Conservation (phyloP, 2,888 invertebrate genomes). For the Drosophila subquinaria region DNA sequence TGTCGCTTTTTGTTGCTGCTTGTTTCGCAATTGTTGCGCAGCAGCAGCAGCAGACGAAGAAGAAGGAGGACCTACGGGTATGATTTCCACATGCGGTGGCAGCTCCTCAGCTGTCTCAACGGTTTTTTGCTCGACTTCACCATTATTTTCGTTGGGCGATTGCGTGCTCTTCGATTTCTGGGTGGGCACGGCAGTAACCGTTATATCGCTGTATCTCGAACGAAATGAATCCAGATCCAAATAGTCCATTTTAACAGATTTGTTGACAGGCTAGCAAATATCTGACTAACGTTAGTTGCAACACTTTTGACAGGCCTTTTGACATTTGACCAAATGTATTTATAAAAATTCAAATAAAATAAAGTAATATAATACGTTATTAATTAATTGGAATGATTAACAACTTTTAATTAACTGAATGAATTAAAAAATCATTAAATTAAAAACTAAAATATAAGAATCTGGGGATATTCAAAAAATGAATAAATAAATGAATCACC, state of each 20-base stretch:
- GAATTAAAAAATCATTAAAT: no score
- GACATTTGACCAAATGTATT: neutral
- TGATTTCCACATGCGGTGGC: slow-evolving; percentile 51
- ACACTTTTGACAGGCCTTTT: neutral
- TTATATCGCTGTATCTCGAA: slow-evolving; percentile 68
- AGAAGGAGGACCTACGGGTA: neutral
- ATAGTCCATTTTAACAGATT: slow-evolving; percentile 49
- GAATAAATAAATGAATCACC: no score
- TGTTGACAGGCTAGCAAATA: neutral
- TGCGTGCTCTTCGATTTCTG: neutral
- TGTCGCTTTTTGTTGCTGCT: slow-evolving; percentile 7
- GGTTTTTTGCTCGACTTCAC: neutral
- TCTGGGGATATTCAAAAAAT: no score
- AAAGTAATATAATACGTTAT: no score
- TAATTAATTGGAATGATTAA: no score
- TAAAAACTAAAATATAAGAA: no score
- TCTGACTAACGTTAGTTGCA: neutral
- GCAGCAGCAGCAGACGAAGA: neutral
- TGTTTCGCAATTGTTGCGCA: neutral
- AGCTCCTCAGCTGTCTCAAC: neutral
- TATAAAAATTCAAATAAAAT: no score
- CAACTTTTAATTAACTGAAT: no score
- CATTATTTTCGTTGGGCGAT: neutral
- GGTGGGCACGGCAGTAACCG: slow-evolving; percentile 60
- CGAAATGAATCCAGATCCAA: slow-evolving; percentile 68